Evolutionary conservation across 2,888 invertebrate genomes (phyloP), one percentile per base, ranked within the genome.

Genomic region (Parnassius smintheus): DNA sequence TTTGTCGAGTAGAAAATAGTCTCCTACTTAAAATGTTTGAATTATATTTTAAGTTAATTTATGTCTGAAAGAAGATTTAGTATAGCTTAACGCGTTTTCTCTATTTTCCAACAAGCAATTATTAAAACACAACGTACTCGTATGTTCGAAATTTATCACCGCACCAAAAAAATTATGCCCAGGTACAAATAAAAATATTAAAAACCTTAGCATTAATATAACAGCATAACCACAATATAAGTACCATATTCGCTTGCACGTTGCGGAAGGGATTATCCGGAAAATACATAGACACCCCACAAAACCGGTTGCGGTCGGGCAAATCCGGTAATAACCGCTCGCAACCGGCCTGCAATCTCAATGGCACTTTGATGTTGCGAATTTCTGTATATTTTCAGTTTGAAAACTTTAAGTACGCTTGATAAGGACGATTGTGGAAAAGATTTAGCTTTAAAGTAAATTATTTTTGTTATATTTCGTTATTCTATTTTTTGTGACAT

Each of bases 281-380:
- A 62, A 64, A 62, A 63, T 53, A 52, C 58, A 59, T 61, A 56
- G 65, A 45, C 62, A 66, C 68, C 66, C 61, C 61, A 64, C 49
- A 64, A 25, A 69, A 75, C 75, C 70, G 69, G 72, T 66, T 72
- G 77, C 75, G 80, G 82, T 74, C 74, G 70, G 72, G 59, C 66
- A 65, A 69, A 79, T 75, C 78, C 75, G 77, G 81, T 77, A 75
- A 78, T 80, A 81, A 80, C 78, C 73, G 70, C 75, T 71, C 64
- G 66, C 65, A 69, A 68, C 75, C 75, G 66, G 65, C 50, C 62
- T 68, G 70, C 74, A 66, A 74, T 75, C 69, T 67, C 70, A 72
- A 73, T 72, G 68, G 70, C 68, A 68, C 81, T 80, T 81, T 80
- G 80, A 80, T 79, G 80, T 77, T 58, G 53, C 50, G 50, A 56